phyloP scores from a whole-genome alignment of 1,140 invertebrate species.

The Cotesia chilonis region DNA sequence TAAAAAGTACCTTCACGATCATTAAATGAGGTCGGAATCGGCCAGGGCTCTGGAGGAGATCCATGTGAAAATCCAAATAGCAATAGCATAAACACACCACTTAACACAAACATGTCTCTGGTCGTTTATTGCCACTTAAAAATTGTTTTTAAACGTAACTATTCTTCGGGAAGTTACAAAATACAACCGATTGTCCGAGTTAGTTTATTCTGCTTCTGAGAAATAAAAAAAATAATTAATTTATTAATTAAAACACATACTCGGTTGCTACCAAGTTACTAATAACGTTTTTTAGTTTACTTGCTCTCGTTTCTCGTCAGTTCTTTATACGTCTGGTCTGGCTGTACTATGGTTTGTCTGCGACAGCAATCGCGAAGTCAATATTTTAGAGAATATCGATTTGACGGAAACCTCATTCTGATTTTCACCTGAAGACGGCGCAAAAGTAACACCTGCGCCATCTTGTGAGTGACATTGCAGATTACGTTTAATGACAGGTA shows the following conservation, averaged over 20 bases:
- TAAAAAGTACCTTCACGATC: constrained; percentile 62
- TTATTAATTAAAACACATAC: neutral
- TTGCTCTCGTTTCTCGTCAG: no score
- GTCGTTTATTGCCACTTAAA: constrained; percentile 23
- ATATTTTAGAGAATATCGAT: constrained; percentile 65
- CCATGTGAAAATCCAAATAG: constrained; percentile 57
- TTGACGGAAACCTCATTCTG: constrained; percentile 51
- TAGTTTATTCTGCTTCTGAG: constrained; percentile 1
- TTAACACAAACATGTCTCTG: constrained; percentile 52
- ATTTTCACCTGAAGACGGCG: constrained; percentile 41
- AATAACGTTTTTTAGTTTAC: constrained; percentile 48
- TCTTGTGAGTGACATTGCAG: no score
- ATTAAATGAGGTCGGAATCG: constrained; percentile 59
- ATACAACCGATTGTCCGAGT: neutral
- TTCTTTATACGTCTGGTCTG: no score
- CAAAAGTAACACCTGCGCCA: no score
- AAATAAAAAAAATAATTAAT: neutral
- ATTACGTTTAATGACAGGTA: no score
- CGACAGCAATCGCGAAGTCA: constrained; percentile 61
- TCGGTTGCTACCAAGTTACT: constrained; percentile 26
- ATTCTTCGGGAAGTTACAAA: neutral
- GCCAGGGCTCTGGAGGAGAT: constrained; percentile 46
- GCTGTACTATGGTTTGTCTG: constrained; percentile 44
- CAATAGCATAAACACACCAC: constrained; percentile 53
- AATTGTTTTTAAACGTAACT: constrained; percentile 16